phyloP scores from a whole-genome alignment of 2,888 invertebrate species.

The Microdon myrmicae region DNA sequence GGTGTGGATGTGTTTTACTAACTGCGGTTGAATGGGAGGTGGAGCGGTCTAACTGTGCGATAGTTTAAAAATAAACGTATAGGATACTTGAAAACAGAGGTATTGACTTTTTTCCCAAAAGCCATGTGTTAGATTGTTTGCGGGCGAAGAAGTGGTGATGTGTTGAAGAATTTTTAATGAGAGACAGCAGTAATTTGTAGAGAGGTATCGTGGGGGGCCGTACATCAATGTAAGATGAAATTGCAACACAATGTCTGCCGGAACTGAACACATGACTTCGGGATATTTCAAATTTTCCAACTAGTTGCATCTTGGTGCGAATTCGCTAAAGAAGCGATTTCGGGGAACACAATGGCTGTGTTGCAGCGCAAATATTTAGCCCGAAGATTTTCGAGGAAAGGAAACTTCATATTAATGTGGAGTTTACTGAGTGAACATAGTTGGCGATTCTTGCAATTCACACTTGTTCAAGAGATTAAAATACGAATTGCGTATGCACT shows the following conservation, averaged over 20 bases:
- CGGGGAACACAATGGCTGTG: too few relatives aligned
- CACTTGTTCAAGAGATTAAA: too few relatives aligned
- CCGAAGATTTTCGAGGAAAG: too few relatives aligned
- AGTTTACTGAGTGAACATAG: too few relatives aligned
- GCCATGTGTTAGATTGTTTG: too few relatives aligned
- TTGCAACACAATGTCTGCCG: slow-evolving; percentile 7
- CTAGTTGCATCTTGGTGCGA: slow-evolving; percentile 27
- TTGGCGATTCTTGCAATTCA: too few relatives aligned
- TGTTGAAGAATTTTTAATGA: slow-evolving; percentile 42
- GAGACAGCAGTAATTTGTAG: slow-evolving; percentile 34
- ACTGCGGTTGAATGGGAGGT: slow-evolving; percentile 40
- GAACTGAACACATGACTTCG: slow-evolving; percentile 10
- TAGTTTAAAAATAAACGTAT: slow-evolving; percentile 22
- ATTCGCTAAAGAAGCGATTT: too few relatives aligned
- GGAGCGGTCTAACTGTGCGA: slow-evolving; percentile 2
- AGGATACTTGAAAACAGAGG: slow-evolving; percentile 31
- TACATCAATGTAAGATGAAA: not conserved
- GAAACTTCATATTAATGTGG: too few relatives aligned
- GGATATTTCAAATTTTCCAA: slow-evolving; percentile 20
- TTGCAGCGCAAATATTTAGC: too few relatives aligned
- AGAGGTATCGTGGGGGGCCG: slow-evolving; percentile 27
- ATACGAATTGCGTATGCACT: too few relatives aligned
- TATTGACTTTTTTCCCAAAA: slow-evolving; percentile 32
- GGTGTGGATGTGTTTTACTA: slow-evolving; percentile 13
- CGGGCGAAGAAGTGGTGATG: slow-evolving; percentile 14